Conservation (phyloP, 92 coral and sea anemone species). For the Parazoanthus darwini region DNA sequence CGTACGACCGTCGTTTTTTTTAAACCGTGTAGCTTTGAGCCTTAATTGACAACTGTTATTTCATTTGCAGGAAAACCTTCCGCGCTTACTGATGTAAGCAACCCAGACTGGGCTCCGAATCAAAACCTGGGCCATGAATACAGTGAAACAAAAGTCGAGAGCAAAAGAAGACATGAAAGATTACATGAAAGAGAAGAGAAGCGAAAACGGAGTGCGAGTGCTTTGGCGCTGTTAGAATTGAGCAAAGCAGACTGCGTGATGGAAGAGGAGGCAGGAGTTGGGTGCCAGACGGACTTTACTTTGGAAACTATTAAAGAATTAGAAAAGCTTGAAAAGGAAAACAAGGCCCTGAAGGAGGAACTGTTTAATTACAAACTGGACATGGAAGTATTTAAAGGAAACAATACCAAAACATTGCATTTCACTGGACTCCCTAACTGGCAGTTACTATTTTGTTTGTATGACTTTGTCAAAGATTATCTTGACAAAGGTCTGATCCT, state of each 20-base stretch:
- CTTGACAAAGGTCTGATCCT: slow-evolving; percentile 4
- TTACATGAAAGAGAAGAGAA: slow-evolving; percentile 48
- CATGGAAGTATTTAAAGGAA: slow-evolving; percentile 26
- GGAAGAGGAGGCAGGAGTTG: slow-evolving; percentile 26
- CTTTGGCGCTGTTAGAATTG: slow-evolving; percentile 50
- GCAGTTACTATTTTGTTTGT: slow-evolving; percentile 46
- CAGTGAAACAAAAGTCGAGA: slow-evolving; percentile 44
- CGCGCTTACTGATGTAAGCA: slow-evolving; percentile 40
- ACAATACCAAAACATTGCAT: slow-evolving; percentile 45
- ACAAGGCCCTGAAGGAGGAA: slow-evolving; percentile 43
- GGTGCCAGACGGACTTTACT: slow-evolving; percentile 36
- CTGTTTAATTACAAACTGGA: neutral
- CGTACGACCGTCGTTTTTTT: neutral
- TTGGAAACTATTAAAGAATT: slow-evolving; percentile 2
- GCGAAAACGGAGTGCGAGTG: slow-evolving; percentile 45
- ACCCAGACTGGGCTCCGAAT: slow-evolving; percentile 58
- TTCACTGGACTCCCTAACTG: slow-evolving; percentile 67
- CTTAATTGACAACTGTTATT: slow-evolving; percentile 3
- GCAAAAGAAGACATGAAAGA: slow-evolving; percentile 43
- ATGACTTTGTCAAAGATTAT: slow-evolving; percentile 43
- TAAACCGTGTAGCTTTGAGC: neutral
- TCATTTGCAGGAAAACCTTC: slow-evolving; percentile 57
- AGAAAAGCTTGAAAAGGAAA: slow-evolving; percentile 36
- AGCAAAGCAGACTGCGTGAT: slow-evolving; percentile 21
- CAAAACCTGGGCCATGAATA: slow-evolving; percentile 42